These are phyloP conservation scores for Genyomyrus donnyi DNA, from an alignment of 2,113 vertebrate genomes.

Conservation along the genomic window DNA sequence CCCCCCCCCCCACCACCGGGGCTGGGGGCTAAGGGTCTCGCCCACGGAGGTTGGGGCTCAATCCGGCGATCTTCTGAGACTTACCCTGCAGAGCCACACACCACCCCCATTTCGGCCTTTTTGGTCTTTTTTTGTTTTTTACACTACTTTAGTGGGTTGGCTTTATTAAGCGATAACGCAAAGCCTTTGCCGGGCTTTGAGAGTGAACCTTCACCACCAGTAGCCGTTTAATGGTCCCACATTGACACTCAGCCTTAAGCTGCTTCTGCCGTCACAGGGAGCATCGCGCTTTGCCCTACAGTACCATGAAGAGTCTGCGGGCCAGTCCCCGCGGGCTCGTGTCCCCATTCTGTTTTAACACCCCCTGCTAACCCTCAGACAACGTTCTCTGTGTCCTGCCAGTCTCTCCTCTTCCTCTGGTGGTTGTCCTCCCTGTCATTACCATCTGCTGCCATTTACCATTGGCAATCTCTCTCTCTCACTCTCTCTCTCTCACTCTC, in stretches of 20 bases:
- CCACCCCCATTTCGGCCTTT: background rate
- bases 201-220: background rate
- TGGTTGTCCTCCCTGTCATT: slow-evolving; percentile 31
- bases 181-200: background rate
- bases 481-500: slow-evolving; percentile 35
- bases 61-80: background rate
- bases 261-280: background rate
- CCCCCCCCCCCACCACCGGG: too few species aligned
- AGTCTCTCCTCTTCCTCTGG: background rate
- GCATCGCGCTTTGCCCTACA: background rate
- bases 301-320: background rate
- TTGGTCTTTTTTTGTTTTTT: background rate
- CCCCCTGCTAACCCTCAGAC: slow-evolving; percentile 34
- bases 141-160: background rate
- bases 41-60: background rate
- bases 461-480: slow-evolving; percentile 41
- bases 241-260: background rate
- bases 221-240: background rate
- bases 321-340: background rate
- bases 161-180: background rate
- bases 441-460: slow-evolving; percentile 40
- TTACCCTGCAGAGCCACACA: background rate
- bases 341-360: slow-evolving; percentile 38
- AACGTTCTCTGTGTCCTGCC: slow-evolving; percentile 27
- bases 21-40: background rate